Evolutionary conservation across 2,888 invertebrate genomes (phyloP).

Genomic region (Cotesia congregata): DNA sequence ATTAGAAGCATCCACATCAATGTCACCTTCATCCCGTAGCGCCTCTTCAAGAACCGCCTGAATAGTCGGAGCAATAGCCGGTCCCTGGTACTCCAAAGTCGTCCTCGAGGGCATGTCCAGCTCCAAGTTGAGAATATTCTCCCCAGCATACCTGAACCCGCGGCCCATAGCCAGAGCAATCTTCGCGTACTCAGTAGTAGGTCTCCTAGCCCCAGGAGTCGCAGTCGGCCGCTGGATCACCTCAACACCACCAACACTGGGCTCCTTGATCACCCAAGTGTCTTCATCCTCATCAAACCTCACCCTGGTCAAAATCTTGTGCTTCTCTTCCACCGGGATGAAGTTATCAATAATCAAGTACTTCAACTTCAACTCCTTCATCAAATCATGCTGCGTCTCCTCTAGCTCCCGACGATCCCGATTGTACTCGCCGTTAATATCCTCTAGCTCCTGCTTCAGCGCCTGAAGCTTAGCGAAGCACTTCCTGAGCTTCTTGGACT

Average conservation of each 20-base stretch:
- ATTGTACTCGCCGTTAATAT: constrained; percentile 89
- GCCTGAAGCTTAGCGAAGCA: constrained; percentile 86
- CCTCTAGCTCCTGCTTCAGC: constrained; percentile 83
- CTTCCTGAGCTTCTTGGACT: constrained; percentile 93
- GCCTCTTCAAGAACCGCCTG: constrained; percentile 72
- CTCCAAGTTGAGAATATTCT: constrained; percentile 82
- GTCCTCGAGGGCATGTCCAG: constrained; percentile 84
- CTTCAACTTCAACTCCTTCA: constrained; percentile 91
- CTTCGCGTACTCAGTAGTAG: constrained; percentile 76
- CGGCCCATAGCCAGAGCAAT: constrained; percentile 72
- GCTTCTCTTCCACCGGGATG: constrained; percentile 86
- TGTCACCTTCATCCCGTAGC: constrained; percentile 66
- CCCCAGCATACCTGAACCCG: constrained; percentile 72
- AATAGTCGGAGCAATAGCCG: constrained; percentile 80
- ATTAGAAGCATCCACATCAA: constrained; percentile 67
- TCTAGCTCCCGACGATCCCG: constrained; percentile 93
- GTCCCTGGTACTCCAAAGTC: constrained; percentile 81
- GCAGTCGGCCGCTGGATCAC: constrained; percentile 76
- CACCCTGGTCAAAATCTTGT: constrained; percentile 80
- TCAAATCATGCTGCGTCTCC: constrained; percentile 90
- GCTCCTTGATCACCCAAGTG: constrained; percentile 76
- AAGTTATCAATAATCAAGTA: constrained; percentile 91
- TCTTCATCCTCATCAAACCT: constrained; percentile 88
- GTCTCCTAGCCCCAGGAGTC: constrained; percentile 76
- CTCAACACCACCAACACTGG: constrained; percentile 68